Percentiles rank a stretch among this genome's conserved stretches.
Conservation (phyloP, 2,113 vertebrate species). For the Notothenia coriiceps region DNA sequence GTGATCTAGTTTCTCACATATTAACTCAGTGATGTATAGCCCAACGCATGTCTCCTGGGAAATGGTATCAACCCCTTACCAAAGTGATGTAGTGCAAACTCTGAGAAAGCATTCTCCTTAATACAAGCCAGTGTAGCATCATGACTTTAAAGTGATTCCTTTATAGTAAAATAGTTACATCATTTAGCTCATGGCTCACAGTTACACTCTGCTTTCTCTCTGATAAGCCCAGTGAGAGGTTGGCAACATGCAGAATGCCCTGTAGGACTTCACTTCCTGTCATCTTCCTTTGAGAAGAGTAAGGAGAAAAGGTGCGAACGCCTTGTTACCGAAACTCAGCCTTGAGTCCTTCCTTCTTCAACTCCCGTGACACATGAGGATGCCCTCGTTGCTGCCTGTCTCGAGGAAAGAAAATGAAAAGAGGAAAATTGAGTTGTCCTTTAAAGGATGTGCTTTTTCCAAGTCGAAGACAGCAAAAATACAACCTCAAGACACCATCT, state of each 20-base stretch:
- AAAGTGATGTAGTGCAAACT: too few species aligned
- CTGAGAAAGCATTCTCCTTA: too few species aligned
- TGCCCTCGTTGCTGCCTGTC: slow-evolving; percentile 41
- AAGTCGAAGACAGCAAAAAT: neutral
- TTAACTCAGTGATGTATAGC: too few species aligned
- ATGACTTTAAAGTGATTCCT: too few species aligned
- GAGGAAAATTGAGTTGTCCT: slow-evolving; percentile 44
- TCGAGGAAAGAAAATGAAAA: slow-evolving; percentile 28
- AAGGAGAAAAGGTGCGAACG: slow-evolving; percentile 29
- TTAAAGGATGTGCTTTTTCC: slow-evolving; percentile 7
- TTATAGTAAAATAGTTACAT: too few species aligned
- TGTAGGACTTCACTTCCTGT: slow-evolving; percentile 57
- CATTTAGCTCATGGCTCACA: neutral
- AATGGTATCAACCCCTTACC: too few species aligned
- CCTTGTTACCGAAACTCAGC: slow-evolving; percentile 45
- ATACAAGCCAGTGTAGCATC: too few species aligned
- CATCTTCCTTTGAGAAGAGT: slow-evolving; percentile 47
- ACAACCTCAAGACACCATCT: slow-evolving; percentile 10
- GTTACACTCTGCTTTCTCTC: slow-evolving; percentile 14
- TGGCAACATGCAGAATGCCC: slow-evolving; percentile 51
- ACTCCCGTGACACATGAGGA: slow-evolving; percentile 41
- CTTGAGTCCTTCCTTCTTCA: slow-evolving; percentile 38
- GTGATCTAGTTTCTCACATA: too few species aligned
- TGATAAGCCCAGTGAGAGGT: slow-evolving; percentile 21
- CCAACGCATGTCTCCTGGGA: too few species aligned